Evolutionary conservation across 1,140 invertebrate genomes (phyloP), one percentile per base, ranked within the genome.

Genomic region (Heliconius melpomene): DNA sequence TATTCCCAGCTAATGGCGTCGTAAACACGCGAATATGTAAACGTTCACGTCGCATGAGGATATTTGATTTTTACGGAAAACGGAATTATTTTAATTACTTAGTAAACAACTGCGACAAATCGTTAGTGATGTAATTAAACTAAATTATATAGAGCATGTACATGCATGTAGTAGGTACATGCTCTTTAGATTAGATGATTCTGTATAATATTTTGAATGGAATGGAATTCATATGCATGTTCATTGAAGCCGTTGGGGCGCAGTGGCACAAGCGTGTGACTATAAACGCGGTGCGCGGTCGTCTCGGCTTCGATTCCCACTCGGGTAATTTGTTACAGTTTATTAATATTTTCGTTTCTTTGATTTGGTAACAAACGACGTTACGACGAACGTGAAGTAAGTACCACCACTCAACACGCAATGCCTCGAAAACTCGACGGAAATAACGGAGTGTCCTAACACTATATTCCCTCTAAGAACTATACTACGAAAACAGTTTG

Each of bases 51-150:
- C 26, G 60, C 60, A 66, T 66, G 60, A 29, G 26, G 13, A 29
- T 29, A 66, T 66, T 66, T 66, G 60, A 66, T 66, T 66, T 66
- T 66, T 66, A 66, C 60, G 60, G 60, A 66, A 29, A 66, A 66
- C 26, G 60, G 13, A 29, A 29, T 66, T 66, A 66, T 66, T 66
- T 66, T 66, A 66, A 66, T 66, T 66, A 60, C 26, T 66, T 66
- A 66, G 60, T 66, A 29, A 66, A 66, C 60, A 66, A 66, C 23
- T 13, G 60, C 60, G 23, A 66, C 60, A 66, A 66, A 66, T 57
- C 7, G 54, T 57, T 23, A 57, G 54, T 57, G 54, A 6, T 57
- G 54, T 57, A 57, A 57, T 57, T 57, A 57, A 57, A 57, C 20
- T 57, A 57, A 57, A 57, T 23, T 57, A 57, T n/a, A 23, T 18